These are phyloP conservation scores for Piaya cayana DNA, from an alignment of 2,113 vertebrate species.

Conservation along the genomic window DNA sequence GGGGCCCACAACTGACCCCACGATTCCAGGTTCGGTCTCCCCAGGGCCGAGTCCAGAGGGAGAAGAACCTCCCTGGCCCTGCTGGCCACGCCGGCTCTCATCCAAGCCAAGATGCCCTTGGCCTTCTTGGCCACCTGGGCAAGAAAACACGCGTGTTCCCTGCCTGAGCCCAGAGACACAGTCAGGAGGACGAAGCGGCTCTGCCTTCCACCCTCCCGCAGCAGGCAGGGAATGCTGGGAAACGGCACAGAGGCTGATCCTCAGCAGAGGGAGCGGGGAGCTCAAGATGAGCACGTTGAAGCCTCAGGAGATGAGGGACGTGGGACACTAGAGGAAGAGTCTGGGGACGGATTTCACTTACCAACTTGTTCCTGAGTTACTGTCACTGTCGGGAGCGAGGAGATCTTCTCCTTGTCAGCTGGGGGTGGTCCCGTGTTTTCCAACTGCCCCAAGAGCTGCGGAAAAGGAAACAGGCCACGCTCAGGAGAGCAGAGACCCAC, in stretches of 20 bases:
- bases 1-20: too few relatives aligned
- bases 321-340: background rate
- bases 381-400: constrained; percentile 90
- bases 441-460: constrained; percentile 92
- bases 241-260: background rate
- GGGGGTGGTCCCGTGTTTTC: constrained; percentile 96
- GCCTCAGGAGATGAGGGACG: background rate
- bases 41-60: too few relatives aligned
- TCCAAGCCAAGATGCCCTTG: too few relatives aligned
- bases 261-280: background rate
- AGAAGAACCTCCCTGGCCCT: too few relatives aligned
- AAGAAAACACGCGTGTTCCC: too few relatives aligned
- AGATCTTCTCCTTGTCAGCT: constrained; percentile 95
- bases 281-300: too few relatives aligned
- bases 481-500: too few relatives aligned
- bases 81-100: too few relatives aligned
- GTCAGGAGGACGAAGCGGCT: background rate
- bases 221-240: background rate
- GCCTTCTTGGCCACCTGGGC: too few relatives aligned
- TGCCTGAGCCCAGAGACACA: background rate
- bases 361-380: constrained; percentile 97
- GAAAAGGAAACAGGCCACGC: background rate
- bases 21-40: too few relatives aligned
- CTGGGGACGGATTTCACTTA: constrained; percentile 52
- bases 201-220: background rate